Evolutionary conservation across 2,113 vertebrate genomes (phyloP).

Genomic region (Pachycephala philippinensis): DNA sequence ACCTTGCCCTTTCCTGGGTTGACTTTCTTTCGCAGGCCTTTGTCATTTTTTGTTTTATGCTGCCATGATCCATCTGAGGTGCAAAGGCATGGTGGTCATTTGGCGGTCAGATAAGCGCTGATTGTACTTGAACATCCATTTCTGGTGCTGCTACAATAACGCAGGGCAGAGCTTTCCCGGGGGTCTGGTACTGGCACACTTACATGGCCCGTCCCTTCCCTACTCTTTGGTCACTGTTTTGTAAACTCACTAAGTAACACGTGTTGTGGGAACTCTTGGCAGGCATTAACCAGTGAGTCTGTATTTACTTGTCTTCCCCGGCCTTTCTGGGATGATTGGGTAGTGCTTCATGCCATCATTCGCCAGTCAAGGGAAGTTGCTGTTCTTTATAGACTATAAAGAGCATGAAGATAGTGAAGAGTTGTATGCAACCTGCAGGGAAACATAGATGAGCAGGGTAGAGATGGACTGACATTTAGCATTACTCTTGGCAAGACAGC

Average conservation of each 20-base stretch:
- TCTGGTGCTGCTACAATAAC: neutral
- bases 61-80: neutral
- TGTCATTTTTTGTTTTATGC: neutral
- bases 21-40: neutral
- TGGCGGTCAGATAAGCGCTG: neutral
- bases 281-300: neutral
- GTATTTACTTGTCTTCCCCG: neutral
- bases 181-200: neutral
- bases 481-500: neutral
- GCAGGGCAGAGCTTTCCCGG: neutral
- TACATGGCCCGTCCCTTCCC: neutral
- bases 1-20: neutral
- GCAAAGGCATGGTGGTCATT: neutral
- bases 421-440: neutral
- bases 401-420: neutral
- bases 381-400: neutral
- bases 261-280: neutral
- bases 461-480: neutral
- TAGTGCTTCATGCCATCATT: neutral
- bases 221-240: neutral
- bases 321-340: neutral
- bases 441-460: neutral
- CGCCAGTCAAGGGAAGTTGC: neutral
- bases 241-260: neutral
- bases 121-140: neutral